Evolutionary conservation across 1,140 invertebrate species (phyloP), one percentile per base, ranked within the genome.

Genomic region (Drosophila suzukii): DNA sequence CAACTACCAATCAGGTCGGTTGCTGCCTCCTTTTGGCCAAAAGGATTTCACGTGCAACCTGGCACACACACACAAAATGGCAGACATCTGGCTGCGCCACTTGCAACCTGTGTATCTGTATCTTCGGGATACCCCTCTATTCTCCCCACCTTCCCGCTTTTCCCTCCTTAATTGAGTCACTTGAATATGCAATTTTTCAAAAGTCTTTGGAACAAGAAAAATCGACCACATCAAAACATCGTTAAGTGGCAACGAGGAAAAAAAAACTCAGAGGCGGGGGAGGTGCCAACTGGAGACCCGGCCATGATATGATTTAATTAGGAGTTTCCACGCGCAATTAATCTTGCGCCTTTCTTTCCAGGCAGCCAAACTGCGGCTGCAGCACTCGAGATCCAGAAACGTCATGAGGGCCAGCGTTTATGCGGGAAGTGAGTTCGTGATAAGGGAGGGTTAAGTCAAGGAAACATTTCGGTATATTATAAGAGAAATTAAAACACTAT

Each of bases 1-100:
- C 83, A 88, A 83, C 83, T 88, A 88, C 84, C 84, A 88, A 88
- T 88, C 84, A 89, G 84, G 84, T 88, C 73, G 84, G 77, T 75
- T 75, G 81, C 81, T 84, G 83, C 80, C 73, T 75, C 74, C 80
- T 62, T 78, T 53, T 78, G 82, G 81, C 72, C 79, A 71, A 89
- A 86, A 88, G 83, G 83, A 88, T 88, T 84, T 84, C 53, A 88
- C 84, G 77, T 88, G 84, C 77, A 81, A 63, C 49, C 32, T 53
- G 24, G 49, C 39, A 49, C 50, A 65, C 59, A 72, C 49, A 65
- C 59, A 72, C 85, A 89, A 89, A 89, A 89, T 89, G 84, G 84
- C 74, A 84, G 85, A 81, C 81, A 63, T 89, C 85, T 84, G 62
- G 70, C 84, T 81, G 77, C 59, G 51, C 65, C 57, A 81, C 74